These are phyloP conservation scores for Muntiacus muntjak DNA, from an alignment of 2,113 vertebrate species.

Conservation along the genomic window DNA sequence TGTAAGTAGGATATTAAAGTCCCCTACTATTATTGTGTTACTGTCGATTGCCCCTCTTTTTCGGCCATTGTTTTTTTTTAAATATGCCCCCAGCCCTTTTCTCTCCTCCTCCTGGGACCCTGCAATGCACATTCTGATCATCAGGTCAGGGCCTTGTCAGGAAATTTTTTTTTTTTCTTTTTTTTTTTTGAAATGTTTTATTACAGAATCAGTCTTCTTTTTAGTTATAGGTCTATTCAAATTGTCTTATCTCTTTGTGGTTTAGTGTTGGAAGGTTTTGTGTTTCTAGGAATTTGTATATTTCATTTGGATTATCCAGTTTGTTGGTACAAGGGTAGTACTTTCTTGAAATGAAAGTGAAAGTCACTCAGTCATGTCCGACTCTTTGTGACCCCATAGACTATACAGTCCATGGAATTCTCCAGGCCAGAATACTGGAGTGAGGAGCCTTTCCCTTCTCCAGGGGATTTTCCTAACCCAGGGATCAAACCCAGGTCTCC, in stretches of 20 bases:
- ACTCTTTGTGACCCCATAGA: background rate
- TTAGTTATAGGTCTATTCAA: no score
- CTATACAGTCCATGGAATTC: background rate
- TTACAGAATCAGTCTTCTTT: background rate
- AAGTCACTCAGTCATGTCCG: background rate
- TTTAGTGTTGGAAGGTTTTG: background rate
- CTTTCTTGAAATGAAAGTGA: background rate
- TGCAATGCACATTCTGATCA: accelerated
- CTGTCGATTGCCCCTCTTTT: background rate
- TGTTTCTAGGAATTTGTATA: background rate
- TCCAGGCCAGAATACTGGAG: background rate
- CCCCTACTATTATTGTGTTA: background rate
- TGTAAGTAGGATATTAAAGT: background rate
- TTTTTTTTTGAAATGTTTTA: no score
- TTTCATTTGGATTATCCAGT: background rate
- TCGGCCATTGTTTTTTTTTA: accelerated
- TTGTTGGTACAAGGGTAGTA: background rate
- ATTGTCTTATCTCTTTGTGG: background rate
- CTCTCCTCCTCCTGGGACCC: background rate
- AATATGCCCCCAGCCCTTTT: background rate
- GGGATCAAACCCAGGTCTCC: background rate
- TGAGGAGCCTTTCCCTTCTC: background rate
- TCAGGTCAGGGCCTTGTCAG: background rate
- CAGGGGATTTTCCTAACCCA: background rate
- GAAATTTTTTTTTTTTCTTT: no score